phyloP scores from a whole-genome alignment of 2,113 vertebrate species.

The Gasterosteus nipponicus region DNA sequence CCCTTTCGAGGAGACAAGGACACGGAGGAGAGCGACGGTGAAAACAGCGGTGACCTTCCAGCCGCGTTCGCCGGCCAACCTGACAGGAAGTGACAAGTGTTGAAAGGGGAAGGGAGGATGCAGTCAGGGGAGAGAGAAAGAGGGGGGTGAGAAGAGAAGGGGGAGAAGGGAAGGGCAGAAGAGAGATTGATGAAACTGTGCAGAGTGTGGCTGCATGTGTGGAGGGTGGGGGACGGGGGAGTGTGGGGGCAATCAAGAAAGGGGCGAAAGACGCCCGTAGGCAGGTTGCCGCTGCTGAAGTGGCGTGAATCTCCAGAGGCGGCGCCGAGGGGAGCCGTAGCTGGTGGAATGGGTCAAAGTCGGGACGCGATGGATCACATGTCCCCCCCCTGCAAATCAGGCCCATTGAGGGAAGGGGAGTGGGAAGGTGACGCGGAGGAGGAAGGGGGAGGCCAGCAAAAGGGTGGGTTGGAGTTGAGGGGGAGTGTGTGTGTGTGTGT shows the following conservation, averaged over 20 bases:
- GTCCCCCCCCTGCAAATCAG: constrained; percentile 42
- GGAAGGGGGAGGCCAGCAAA: constrained; percentile 36
- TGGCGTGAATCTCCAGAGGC: constrained; percentile 40
- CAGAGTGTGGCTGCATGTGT: constrained; percentile 17
- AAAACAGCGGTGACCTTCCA: constrained; percentile 68
- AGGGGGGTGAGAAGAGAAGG: not conserved
- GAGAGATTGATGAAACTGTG: constrained; percentile 46
- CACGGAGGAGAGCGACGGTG: constrained; percentile 51
- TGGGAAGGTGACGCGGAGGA: constrained; percentile 2
- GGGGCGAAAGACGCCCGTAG: not conserved
- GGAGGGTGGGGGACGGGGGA: not conserved
- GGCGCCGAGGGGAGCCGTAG: constrained; percentile 35
- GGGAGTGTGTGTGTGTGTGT: too few relatives aligned
- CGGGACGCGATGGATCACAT: constrained; percentile 31
- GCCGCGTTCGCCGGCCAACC: constrained; percentile 61
- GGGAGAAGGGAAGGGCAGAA: constrained; percentile 15
- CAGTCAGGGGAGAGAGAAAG: constrained; percentile 24
- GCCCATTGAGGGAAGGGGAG: constrained; percentile 25
- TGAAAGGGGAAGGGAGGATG: constrained; percentile 68
- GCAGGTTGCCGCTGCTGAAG: constrained; percentile 36
- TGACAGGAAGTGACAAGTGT: constrained; percentile 77
- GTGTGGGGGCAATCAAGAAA: constrained; percentile 46
- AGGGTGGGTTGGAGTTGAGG: not conserved
- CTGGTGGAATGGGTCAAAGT: constrained; percentile 42
- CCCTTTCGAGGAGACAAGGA: constrained; percentile 63